Conservation (phyloP, 2,113 vertebrate species). For the Percina caprodes region DNA sequence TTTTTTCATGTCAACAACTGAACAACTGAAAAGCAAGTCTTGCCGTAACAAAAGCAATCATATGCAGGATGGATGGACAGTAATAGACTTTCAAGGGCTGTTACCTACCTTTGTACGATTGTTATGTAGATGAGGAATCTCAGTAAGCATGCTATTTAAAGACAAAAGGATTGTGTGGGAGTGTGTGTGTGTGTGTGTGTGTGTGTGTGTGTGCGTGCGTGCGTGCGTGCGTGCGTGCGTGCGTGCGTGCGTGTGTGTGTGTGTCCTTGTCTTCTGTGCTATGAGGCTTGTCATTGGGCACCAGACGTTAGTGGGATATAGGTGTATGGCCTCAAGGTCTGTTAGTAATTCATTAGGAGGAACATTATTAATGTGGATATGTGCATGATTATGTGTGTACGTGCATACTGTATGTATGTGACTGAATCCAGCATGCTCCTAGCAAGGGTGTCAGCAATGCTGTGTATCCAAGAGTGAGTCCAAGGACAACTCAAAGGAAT, state of each 20-base stretch:
- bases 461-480: conserved; percentile 24
- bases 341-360: conserved; percentile 80
- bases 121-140: conserved; percentile 62
- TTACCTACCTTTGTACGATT: conserved; percentile 42
- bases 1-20: conserved; percentile 16
- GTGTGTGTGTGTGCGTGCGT: conserved; percentile 19
- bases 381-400: conserved; percentile 27
- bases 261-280: conserved; percentile 66
- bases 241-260: conserved; percentile 2
- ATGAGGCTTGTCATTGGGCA: conserved; percentile 71
- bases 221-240: conserved; percentile 9
- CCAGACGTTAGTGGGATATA: conserved; percentile 70
- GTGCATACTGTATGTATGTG: conserved; percentile 6
- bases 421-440: conserved; percentile 10
- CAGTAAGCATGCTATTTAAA: conserved; percentile 62
- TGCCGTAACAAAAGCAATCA: conserved; percentile 15
- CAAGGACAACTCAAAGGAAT: conserved; percentile 51
- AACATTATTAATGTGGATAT: conserved; percentile 63
- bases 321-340: conserved; percentile 67
- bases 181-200: conserved; percentile 9
- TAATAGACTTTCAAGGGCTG: conserved; percentile 40
- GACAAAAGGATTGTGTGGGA: conserved; percentile 48
- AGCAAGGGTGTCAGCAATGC: conserved; percentile 42
- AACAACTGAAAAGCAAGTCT: conserved; percentile 8
- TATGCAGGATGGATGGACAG: conserved; percentile 38